These are phyloP conservation scores for Enteromius paludinosus DNA, from an alignment of 2,797 vertebrate genomes.

Conservation along the genomic window DNA sequence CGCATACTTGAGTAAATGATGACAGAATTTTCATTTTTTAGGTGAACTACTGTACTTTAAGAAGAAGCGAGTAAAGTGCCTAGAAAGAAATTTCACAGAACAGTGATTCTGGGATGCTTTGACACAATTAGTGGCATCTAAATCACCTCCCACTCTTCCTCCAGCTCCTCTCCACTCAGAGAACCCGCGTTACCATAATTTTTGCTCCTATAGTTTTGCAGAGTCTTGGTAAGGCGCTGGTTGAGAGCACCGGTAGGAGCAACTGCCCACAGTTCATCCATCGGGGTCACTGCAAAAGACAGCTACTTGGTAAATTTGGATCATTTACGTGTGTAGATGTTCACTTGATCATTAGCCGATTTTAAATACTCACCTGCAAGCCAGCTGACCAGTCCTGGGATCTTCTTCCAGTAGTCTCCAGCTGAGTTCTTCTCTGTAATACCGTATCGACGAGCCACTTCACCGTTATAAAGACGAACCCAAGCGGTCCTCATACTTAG, in stretches of 20 bases:
- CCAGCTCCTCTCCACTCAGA: constrained; percentile 84
- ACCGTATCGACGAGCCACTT: constrained; percentile 91
- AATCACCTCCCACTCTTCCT: constrained; percentile 97
- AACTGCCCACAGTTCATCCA: constrained; percentile 92
- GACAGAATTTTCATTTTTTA: constrained; percentile 19
- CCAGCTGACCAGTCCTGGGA: constrained; percentile 85
- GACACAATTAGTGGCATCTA: constrained; percentile 69
- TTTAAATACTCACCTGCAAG: constrained; percentile 81
- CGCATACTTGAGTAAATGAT: constrained; percentile 28
- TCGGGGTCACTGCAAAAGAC: constrained; percentile 83
- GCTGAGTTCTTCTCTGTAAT: constrained; percentile 90
- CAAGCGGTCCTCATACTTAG: constrained; percentile 88
- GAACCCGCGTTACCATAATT: constrained; percentile 69
- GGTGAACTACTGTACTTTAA: constrained; percentile 55
- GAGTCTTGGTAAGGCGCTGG: constrained; percentile 90
- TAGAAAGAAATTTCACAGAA: constrained; percentile 57
- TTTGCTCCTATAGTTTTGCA: constrained; percentile 76
- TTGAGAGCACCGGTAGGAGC: constrained; percentile 84
- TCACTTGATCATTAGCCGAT: neutral
- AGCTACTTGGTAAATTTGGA: neutral
- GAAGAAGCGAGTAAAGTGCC: constrained; percentile 67
- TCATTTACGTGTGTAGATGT: neutral
- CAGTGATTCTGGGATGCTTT: constrained; percentile 25
- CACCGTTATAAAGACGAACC: constrained; percentile 91
- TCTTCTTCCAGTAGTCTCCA: constrained; percentile 98